Base-by-base conservation (phyloP, 2,113 vertebrate genomes). In the Megatriorchis doriae region DNA sequence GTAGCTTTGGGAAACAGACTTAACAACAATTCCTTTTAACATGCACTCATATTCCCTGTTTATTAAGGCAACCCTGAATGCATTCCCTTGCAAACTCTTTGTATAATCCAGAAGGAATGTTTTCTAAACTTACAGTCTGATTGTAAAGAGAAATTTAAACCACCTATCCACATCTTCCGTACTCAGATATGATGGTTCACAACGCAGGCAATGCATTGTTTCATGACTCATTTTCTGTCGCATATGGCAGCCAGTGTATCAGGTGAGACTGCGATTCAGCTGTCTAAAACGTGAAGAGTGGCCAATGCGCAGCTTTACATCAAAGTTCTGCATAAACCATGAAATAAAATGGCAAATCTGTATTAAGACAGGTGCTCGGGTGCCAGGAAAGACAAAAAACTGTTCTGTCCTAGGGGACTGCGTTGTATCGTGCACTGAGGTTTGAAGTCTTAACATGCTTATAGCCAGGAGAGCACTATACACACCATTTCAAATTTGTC, bases 141-240 rank as follows among this genome's bases (percentile, higher is more conserved):
- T 6, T 55, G n/a, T 3, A 73, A 77, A 70, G 59, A 67, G 74
- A 73, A 70, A 58, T 78, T 62, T 11, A 70, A 61, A 10, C 11
- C 32, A 27, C 32, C 23, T 23, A 8, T 13, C 43, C 20, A 8
- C 70, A 36, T 19, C 59, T 23, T 31, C 19, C 23, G 38, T 4
- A 0, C 73, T 43, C 2, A 0, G 42, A 8, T 4, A 11, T 0
- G 7, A 8, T 1, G 42, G 59, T 6, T 29, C 40, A 5, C 20
- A 2, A 2, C 0, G 8, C 36, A 43, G 63, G 32, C 26, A 7
- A 19, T 1, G 17, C 34, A 1, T 2, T 3, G 17, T 3, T 38
- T 31, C 58, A 18, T 4, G 1, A 15, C 56, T n/a, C 31, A 0
- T 11, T 38, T 50, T 36, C 34, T 11, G 13, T 45, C 10, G 1